phyloP scores from a whole-genome alignment of 2,113 vertebrate species.

The Salvator merianae region DNA sequence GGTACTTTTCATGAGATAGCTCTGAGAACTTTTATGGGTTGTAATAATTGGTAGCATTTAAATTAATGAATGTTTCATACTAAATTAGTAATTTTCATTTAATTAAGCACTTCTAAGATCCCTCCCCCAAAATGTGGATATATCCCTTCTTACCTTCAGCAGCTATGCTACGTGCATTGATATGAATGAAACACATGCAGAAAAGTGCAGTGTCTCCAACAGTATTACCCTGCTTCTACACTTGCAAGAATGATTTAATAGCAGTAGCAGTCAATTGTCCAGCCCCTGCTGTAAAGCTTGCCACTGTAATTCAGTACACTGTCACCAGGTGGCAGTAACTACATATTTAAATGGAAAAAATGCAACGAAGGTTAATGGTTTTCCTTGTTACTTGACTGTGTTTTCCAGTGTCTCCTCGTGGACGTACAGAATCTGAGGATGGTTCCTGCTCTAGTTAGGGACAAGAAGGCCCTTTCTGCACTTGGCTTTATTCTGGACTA shows the following conservation, averaged over 20 bases:
- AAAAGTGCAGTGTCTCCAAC: background rate
- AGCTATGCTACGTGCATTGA: background rate
- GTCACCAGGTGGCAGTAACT: slow-evolving; percentile 65
- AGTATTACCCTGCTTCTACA: background rate
- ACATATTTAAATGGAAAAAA: background rate
- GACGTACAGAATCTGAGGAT: no score
- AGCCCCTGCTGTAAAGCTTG: no score
- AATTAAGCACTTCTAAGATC: no score
- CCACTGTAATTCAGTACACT: background rate
- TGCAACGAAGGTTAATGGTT: no score
- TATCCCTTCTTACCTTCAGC: background rate
- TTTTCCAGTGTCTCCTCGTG: no score
- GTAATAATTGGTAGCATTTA: background rate
- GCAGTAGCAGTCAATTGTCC: background rate
- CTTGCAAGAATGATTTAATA: background rate
- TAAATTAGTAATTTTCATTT: background rate
- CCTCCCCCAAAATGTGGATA: no score
- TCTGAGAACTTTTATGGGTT: background rate
- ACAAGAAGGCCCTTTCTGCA: no score
- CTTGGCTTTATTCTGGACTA: no score
- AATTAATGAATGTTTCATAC: background rate
- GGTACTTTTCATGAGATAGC: background rate
- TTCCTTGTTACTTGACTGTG: no score
- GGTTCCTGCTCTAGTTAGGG: no score
- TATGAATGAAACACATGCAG: background rate